Evolutionary conservation across 2,888 invertebrate species (phyloP).

Genomic region (Germaria angustata): DNA sequence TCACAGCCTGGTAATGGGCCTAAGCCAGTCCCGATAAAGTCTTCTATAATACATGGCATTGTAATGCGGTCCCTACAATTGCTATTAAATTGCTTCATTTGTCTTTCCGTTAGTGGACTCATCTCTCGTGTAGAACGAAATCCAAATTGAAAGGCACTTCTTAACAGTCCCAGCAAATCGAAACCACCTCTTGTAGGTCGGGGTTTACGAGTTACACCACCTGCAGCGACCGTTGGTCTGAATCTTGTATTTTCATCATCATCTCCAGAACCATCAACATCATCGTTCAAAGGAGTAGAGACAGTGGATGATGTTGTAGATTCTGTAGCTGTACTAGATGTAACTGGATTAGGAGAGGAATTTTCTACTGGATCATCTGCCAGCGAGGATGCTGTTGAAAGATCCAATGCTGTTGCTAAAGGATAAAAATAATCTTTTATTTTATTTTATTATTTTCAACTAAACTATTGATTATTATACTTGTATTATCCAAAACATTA

Average conservation of each 20-base stretch:
- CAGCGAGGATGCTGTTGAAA: conserved; percentile 39
- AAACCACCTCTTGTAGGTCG: conserved; percentile 76
- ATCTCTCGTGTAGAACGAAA: conserved; percentile 67
- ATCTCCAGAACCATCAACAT: conserved; percentile 83
- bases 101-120: conserved; percentile 25
- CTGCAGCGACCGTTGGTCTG: conserved; percentile 55
- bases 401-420: not conserved
- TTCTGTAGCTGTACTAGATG: conserved; percentile 52
- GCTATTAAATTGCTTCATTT: conserved; percentile 74
- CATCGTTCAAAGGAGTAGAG: conserved; percentile 73
- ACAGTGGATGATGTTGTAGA: conserved; percentile 50
- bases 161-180: conserved; percentile 77
- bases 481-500: conserved; percentile 1
- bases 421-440: not conserved
- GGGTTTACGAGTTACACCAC: conserved; percentile 72
- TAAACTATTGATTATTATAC: conserved; percentile 14
- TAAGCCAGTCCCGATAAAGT: conserved; percentile 85
- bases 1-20: conserved; percentile 82
- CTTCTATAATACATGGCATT: conserved; percentile 91
- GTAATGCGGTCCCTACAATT: conserved; percentile 87
- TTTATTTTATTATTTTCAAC: not conserved
- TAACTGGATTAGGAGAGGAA: conserved; percentile 64
- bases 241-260: conserved; percentile 69
- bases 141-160: conserved; percentile 74
- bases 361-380: conserved; percentile 47